phyloP scores from a whole-genome alignment of 1,140 invertebrate species.

The Cyphomyrmex costatus region DNA sequence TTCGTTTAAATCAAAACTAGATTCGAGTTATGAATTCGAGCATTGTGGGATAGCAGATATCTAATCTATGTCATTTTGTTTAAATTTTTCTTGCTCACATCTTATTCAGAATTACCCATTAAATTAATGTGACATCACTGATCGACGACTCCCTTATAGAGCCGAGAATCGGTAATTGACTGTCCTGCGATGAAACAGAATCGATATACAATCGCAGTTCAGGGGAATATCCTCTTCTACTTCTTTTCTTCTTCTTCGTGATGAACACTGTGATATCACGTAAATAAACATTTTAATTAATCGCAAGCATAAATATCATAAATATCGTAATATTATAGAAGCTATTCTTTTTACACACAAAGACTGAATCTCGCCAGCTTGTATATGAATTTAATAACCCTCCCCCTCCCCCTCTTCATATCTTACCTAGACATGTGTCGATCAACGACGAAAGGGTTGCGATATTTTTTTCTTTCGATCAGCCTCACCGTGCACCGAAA shows the following conservation, averaged over 20 bases:
- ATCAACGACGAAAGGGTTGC: constrained; percentile 10
- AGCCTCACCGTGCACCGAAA: neutral
- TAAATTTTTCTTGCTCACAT: neutral
- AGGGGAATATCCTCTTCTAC: constrained; percentile 21
- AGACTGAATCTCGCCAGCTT: constrained; percentile 86
- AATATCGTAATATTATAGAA: constrained; percentile 83
- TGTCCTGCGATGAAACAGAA: neutral
- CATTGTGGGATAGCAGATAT: neutral
- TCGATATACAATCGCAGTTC: constrained; percentile 19
- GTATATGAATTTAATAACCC: constrained; percentile 82
- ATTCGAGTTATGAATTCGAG: neutral
- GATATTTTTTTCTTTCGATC: neutral
- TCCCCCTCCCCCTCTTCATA: constrained; percentile 13
- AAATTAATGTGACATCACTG: neutral
- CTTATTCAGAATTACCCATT: neutral
- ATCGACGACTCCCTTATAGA: constrained; percentile 31
- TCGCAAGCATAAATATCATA: constrained; percentile 84
- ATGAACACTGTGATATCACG: constrained; percentile 86
- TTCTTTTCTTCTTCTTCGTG: constrained; percentile 78
- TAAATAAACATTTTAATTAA: constrained; percentile 84
- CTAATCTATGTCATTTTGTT: constrained; percentile 10
- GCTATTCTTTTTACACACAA: constrained; percentile 77
- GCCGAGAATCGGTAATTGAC: constrained; percentile 12
- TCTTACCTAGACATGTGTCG: constrained; percentile 43
- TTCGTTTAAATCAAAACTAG: neutral